These are phyloP conservation scores for Delichon dasypus DNA, from an alignment of 2,797 vertebrate genomes.

Conservation along the genomic window DNA sequence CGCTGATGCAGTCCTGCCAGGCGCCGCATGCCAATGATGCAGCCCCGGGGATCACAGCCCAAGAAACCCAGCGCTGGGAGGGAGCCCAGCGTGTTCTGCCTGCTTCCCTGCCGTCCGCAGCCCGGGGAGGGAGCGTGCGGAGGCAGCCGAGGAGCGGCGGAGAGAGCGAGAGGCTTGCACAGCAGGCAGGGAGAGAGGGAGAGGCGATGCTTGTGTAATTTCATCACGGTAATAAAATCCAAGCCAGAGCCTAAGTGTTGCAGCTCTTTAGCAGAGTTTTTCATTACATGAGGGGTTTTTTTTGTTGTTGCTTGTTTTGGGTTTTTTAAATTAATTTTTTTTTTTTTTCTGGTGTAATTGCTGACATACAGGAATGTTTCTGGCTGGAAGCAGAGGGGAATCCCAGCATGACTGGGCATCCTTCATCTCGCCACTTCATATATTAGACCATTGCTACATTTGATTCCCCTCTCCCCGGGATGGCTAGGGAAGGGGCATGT, in stretches of 20 bases:
- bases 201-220: conserved; percentile 3
- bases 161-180: background rate
- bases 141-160: background rate
- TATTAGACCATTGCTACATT: background rate
- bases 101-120: conserved; percentile 27
- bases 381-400: background rate
- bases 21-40: conserved; percentile 56
- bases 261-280: background rate
- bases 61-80: background rate
- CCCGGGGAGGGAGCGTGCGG: background rate
- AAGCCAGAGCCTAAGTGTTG: background rate
- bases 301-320: too few species aligned
- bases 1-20: conserved; percentile 59
- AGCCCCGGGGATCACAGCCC: conserved; percentile 39
- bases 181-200: background rate
- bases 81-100: conserved; percentile 28
- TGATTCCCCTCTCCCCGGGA: background rate
- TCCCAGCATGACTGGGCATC: background rate
- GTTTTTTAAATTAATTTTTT: too few species aligned
- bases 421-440: background rate
- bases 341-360: background rate
- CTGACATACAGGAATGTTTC: background rate
- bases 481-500: background rate
- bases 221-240: conserved; percentile 15
- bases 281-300: background rate